Evolutionary conservation across 2,888 invertebrate genomes (phyloP), one percentile per base, ranked within the genome.

Genomic region (Drosophila mayaguana): DNA sequence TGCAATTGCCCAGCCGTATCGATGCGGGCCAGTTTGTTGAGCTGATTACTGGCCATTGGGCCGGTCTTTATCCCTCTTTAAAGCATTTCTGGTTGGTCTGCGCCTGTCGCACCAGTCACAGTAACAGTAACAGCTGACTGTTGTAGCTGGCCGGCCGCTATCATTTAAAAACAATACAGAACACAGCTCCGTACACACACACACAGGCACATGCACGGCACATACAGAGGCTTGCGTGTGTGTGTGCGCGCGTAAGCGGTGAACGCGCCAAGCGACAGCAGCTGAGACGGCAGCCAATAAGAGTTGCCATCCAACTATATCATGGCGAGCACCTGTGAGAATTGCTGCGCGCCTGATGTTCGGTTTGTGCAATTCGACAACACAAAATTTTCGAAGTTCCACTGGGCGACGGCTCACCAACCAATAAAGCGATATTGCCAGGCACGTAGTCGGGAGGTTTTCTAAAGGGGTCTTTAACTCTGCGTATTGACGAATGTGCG

Each of bases 361-460:
- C 88, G 88, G 91, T 92, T 92, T 92, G 91, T 92, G 86, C 87
- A 90, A 92, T 92, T 92, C 92, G 93, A 92, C 92, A 92, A 92
- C 92, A 92, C 92, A 91, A 92, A 92, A 90, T 92, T 92, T 92
- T 92, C 92, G 91, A 91, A 91, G 91, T 92, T 91, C 87, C 77
- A 81, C 81, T 83, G 88, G 83, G 88, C 83, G 88, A 86, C 64
- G 82, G 84, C 84, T 80, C 80, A 75, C 79, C 90, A 80, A 90
- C 91, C 91, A 90, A 90, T 90, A 90, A 90, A 90, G 83, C 81
- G 83, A 81, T 83, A 78, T 79, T 79, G 51, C 45, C 80, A 85
- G 63, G 51, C 43, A 61, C 75, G 77, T 79, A 63, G 80, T 18
- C 22, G 32, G 38, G 8, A 32, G 12, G 5, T n/a, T 16, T 32